phyloP scores from a whole-genome alignment of 2,113 vertebrate genomes.

The Apodemus speciosus region DNA sequence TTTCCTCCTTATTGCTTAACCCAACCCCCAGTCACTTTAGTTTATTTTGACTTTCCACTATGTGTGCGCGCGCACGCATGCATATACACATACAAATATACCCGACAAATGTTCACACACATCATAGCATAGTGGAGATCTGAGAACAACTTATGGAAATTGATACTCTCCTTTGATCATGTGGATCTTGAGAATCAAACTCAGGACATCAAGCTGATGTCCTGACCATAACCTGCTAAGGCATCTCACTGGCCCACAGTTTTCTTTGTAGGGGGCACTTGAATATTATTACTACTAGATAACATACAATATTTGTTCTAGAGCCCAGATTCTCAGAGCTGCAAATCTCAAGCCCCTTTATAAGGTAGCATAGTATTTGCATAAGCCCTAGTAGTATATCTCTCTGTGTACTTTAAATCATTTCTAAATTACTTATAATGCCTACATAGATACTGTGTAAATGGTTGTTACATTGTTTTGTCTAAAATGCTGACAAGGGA shows the following conservation, averaged over 20 bases:
- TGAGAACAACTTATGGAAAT: neutral
- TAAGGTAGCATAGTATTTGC: neutral
- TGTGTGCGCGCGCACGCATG: neutral
- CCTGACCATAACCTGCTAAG: neutral
- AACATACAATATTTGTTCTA: neutral
- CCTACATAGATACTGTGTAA: neutral
- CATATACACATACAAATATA: neutral
- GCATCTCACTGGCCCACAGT: neutral
- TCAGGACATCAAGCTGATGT: too few relatives aligned
- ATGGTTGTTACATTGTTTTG: neutral
- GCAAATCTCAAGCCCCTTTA: neutral
- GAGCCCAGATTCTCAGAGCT: neutral
- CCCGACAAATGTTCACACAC: too few relatives aligned
- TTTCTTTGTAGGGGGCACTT: neutral
- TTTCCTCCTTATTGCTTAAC: neutral
- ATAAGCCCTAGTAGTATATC: neutral
- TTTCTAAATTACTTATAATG: neutral
- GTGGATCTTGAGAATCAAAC: neutral
- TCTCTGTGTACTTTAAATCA: neutral
- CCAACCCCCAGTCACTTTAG: neutral
- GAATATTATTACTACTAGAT: neutral
- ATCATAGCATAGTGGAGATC: neutral
- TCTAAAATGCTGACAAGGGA: neutral
- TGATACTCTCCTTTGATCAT: neutral
- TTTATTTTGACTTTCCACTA: neutral